These are phyloP conservation scores for Rhagonycha fulva DNA, from an alignment of 2,888 invertebrate species.

Conservation along the genomic window DNA sequence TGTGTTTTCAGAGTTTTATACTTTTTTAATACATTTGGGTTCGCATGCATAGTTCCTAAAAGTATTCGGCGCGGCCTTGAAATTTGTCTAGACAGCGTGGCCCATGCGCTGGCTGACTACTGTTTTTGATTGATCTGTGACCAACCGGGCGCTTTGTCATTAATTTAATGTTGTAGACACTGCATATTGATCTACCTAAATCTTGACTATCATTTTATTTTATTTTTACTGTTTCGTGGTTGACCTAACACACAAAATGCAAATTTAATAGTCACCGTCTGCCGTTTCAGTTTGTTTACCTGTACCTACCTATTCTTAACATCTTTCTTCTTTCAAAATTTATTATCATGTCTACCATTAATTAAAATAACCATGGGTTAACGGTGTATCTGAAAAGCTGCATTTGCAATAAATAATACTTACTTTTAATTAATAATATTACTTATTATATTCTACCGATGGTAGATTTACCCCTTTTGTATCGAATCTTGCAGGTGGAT, in stretches of 20 bases:
- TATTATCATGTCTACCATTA: not conserved
- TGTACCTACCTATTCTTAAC: not conserved
- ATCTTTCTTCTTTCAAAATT: not conserved
- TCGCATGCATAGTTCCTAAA: constrained; percentile 20
- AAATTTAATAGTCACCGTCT: not conserved
- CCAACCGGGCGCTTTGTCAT: constrained; percentile 31
- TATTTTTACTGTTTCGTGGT: not conserved
- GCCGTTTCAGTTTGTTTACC: not conserved
- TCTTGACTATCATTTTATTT: constrained; percentile 1
- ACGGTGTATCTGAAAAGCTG: not conserved
- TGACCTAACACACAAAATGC: not conserved
- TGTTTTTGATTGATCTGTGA: constrained; percentile 38
- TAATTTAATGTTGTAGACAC: constrained; percentile 30
- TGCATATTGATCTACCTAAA: constrained; percentile 27
- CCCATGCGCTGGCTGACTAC: constrained; percentile 33
- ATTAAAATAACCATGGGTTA: not conserved
- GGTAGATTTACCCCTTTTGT: too few species aligned
- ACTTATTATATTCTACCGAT: not conserved
- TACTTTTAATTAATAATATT: not conserved
- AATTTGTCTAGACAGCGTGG: constrained; percentile 41
- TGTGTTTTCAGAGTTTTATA: not conserved
- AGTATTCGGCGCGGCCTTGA: constrained; percentile 32
- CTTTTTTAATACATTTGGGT: not conserved
- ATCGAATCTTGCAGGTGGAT: too few species aligned
- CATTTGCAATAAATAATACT: not conserved